These are phyloP conservation scores for Amphiprion ocellaris DNA, from an alignment of 2,113 vertebrate genomes.

Conservation along the genomic window DNA sequence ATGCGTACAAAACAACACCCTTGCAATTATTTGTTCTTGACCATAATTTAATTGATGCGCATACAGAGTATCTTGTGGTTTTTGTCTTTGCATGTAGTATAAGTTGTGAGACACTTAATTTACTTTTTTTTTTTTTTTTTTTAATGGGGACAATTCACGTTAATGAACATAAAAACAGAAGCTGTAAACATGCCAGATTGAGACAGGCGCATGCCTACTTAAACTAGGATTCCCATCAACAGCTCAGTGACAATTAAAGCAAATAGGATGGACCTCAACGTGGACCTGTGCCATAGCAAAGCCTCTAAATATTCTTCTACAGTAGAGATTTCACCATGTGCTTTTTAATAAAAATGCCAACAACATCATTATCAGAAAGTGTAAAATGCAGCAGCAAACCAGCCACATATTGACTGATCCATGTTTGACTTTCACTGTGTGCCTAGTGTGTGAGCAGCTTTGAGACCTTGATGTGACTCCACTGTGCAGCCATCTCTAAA, in stretches of 20 bases:
- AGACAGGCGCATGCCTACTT: neutral
- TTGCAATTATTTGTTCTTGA: neutral
- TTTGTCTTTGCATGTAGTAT: neutral
- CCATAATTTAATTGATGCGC: neutral
- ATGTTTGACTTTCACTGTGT: constrained; percentile 2
- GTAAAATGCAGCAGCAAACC: neutral
- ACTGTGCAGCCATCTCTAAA: constrained; percentile 1
- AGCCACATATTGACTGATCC: constrained; percentile 2
- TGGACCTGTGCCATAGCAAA: no score
- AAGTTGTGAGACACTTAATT: neutral
- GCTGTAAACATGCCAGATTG: neutral
- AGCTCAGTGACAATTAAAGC: neutral
- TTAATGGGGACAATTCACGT: no score
- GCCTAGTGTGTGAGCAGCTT: neutral
- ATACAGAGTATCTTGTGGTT: neutral
- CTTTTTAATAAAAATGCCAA: neutral
- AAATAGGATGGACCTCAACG: neutral
- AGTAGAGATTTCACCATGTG: no score
- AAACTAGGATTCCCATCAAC: neutral
- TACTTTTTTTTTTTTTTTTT: no score
- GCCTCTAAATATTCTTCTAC: no score
- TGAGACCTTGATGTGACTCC: neutral
- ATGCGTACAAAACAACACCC: neutral
- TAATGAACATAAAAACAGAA: no score
- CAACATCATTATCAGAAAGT: neutral